Evolutionary conservation across 1,140 invertebrate genomes (phyloP), one percentile per base, ranked within the genome.

Genomic region (Sesamia nonagrioides): DNA sequence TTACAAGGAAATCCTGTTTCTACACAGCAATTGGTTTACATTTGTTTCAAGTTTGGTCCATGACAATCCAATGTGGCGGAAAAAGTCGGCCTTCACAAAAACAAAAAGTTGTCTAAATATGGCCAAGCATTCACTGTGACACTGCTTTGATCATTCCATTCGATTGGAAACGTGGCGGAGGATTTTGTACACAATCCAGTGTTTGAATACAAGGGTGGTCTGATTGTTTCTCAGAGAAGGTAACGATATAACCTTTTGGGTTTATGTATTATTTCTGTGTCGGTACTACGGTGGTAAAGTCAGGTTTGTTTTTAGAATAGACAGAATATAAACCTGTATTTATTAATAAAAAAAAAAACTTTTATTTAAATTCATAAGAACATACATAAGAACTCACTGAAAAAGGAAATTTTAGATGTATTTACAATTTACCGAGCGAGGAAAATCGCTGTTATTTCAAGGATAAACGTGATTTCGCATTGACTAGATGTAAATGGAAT

Each of bases 401-500:
- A 50, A 69, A 45, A 48, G 35, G 18, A 60, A 54, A 54, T 74
- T 60, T 74, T 74, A 60, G 52, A 17, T 45, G 6, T 60, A 58
- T 45, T 56, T 9, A 37, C 37, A 45, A 60, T 45, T 60, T 37
- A 66, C 37, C 18, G 11, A 60, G 54, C 48, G 42, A 75, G 72
- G 72, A 75, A 63, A 75, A 75, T 63, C 18, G 66, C 66, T 48
- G 21, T 21, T 33, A 8, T 50, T 75, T 61, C 73, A 75, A 63
- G 58, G 73, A 75, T 21, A 75, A 63, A 63, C 58, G 73, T 45
- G 56, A 37, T 61, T 60, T 74, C 66, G 42, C 58, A 75, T 75
- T 48, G 73, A 63, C 54, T 18, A 61, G 63, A 75, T 75, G 56
- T 63, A 58, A 75, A 75, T 63, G 73, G 58, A 63, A 63, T 75